Base-by-base conservation (phyloP, 2,113 vertebrate genomes). In the Rostratula benghalensis region DNA sequence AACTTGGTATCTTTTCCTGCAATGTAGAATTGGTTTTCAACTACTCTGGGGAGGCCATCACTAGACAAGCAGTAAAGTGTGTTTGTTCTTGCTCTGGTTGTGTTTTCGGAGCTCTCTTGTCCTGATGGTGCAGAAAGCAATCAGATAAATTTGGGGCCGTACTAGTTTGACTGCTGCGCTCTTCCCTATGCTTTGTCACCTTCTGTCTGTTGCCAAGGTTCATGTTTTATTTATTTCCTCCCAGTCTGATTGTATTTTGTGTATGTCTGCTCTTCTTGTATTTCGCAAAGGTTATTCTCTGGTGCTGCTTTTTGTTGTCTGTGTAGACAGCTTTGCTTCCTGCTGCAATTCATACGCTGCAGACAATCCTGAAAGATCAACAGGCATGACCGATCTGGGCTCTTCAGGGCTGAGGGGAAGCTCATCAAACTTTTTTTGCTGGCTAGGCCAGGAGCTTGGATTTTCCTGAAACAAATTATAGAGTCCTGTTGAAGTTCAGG, bases 311-410 rank as follows among this genome's bases (percentile, higher is more conserved):
- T 93, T 93, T 93, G 82, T 94, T 89, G 71, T 93, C 73, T 8
- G 1, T 86, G 92, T 64, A 83, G 92, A 81, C 79, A 90, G 90
- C 78, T 92, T 96, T 95, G 92, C 95, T 94, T 96, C 48, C 39
- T 90, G 85, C 79, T 78, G 64, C 90, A 93, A 53, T 94, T 95
- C 82, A 80, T 78, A 73, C 27, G 46, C 81, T 83, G 43, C 71
- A 90, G 79, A 90, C 88, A 96, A 88, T 88, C 80, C 85, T 4
- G 1, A 71, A 92, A 96, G 95, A 95, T 86, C 82, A 95, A 74
- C n/a, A 74, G 56, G 43, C 71, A 1, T 78, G 60, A 96, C 85
- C 85, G 68, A 94, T 81, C 68, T 56, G 20, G 65, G 88, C 67
- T 74, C 63, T 81, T 88, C 56, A 25, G 77, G 87, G 33, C 67